Conservation (phyloP, 2,797 vertebrate species). For the Echeneis naucrates region DNA sequence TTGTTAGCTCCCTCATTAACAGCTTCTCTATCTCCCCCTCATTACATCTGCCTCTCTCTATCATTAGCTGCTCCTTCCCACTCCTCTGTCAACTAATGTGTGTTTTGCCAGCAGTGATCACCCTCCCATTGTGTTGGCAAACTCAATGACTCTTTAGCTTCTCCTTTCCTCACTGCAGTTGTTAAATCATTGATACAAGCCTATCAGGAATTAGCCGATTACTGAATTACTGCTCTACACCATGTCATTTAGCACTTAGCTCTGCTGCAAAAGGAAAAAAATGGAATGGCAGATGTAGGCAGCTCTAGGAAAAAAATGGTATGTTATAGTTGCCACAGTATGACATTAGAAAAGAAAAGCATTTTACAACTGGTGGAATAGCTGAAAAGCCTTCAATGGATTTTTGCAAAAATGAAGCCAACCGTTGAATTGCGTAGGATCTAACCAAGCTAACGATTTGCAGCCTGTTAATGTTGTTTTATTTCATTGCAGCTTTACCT, state of each 20-base stretch:
- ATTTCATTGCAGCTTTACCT: no score
- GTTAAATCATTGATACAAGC: conserved; percentile 60
- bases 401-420: no score
- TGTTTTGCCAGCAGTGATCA: conserved; percentile 35
- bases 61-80: not conserved
- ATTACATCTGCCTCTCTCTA: not conserved
- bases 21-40: conserved; percentile 6
- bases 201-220: conserved; percentile 67
- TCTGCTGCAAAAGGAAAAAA: conserved; percentile 22
- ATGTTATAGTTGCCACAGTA: no score
- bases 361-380: no score
- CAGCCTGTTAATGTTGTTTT: no score
- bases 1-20: conserved; percentile 6
- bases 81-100: not conserved
- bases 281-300: no score
- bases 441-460: no score
- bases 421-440: no score
- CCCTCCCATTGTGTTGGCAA: conserved; percentile 31
- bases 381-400: no score
- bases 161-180: conserved; percentile 42
- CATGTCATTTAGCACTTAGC: conserved; percentile 49
- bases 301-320: no score
- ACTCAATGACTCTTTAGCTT: conserved; percentile 45
- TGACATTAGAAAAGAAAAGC: no score
- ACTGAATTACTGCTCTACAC: conserved; percentile 51